Evolutionary conservation across 2,113 vertebrate genomes (phyloP), one percentile per base, ranked within the genome.

Genomic region (Hipposideros armiger): DNA sequence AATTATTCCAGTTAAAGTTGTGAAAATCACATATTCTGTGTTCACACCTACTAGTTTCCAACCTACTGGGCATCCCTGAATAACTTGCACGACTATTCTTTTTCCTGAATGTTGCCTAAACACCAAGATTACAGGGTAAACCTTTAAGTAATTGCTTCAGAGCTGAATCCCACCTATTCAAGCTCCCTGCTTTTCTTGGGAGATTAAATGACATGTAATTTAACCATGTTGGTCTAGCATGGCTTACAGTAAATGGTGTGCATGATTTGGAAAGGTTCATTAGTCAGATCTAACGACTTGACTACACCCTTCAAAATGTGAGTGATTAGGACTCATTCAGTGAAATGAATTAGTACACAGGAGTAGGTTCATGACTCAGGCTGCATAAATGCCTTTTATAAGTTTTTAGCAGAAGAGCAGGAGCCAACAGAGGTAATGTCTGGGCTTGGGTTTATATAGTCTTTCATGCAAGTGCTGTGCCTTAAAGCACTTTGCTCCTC

Each of bases 1-100:
- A 91, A 90, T 67, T 7, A 95, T 93, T 92, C 93, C 40, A 92
- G 81, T 87, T 76, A 84, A 95, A 90, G 28, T 83, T 90, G 76
- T 96, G 94, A 97, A 97, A 97, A 94, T 95, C 81, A 77, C 67
- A 90, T 60, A 50, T 16, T 97, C 67, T 82, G 20, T 96, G 70
- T 94, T 98, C 64, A 73, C 80, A 97, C 67, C 95, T 82, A 67
- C 64, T 5, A 66, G 62, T 95, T 95, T 97, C 56, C 56, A 92
- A 74, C 77, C 85, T 88, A 19, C 72, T 67, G 45, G 40, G 87
- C 54, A 19, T 50, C 11, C 64, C 60, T 60, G 66, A 92, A 81
- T 95, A 92, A 84, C 30, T 89, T 81, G 40, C 42, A 32, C 20
- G 60, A 42, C 30, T 94, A 24, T 92, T 78, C 16, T 54, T 52